phyloP scores from a whole-genome alignment of 2,888 invertebrate genomes.

The Orthosia incerta region DNA sequence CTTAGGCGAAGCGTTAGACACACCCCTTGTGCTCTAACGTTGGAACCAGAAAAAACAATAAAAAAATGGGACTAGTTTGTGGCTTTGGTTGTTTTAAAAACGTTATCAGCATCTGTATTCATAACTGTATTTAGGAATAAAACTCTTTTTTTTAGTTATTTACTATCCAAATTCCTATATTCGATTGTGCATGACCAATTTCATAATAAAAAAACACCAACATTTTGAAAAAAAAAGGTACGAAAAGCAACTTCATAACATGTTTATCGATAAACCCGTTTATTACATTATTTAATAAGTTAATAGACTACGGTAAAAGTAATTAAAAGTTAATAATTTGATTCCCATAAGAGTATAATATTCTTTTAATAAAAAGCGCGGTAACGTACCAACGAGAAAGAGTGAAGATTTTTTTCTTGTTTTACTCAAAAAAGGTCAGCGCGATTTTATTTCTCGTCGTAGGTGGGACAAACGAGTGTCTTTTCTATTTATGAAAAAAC shows the following conservation, averaged over 20 bases:
- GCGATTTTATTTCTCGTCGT: slow-evolving; percentile 57
- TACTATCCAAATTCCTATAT: too few relatives aligned
- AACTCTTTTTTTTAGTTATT: neutral
- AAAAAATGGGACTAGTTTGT: slow-evolving; percentile 26
- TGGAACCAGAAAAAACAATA: slow-evolving; percentile 27
- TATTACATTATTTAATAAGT: slow-evolving; percentile 58
- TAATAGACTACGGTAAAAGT: slow-evolving; percentile 71
- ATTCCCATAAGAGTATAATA: slow-evolving; percentile 75
- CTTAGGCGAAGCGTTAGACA: slow-evolving; percentile 77
- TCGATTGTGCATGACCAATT: too few relatives aligned
- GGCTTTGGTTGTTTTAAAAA: neutral
- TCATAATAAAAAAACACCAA: neutral
- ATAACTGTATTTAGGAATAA: neutral
- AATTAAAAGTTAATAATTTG: slow-evolving; percentile 84
- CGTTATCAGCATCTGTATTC: neutral
- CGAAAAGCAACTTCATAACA: neutral
- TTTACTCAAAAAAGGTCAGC: slow-evolving; percentile 33
- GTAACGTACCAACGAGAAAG: slow-evolving; percentile 61
- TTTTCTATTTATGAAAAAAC: neutral
- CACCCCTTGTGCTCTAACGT: slow-evolving; percentile 72
- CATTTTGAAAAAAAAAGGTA: neutral
- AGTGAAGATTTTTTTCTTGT: slow-evolving; percentile 39
- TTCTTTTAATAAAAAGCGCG: slow-evolving; percentile 65
- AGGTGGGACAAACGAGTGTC: slow-evolving; percentile 37
- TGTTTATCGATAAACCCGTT: slow-evolving; percentile 15